phyloP scores from a whole-genome alignment of 2,113 vertebrate genomes.

The Urocynchramus pylzowi region DNA sequence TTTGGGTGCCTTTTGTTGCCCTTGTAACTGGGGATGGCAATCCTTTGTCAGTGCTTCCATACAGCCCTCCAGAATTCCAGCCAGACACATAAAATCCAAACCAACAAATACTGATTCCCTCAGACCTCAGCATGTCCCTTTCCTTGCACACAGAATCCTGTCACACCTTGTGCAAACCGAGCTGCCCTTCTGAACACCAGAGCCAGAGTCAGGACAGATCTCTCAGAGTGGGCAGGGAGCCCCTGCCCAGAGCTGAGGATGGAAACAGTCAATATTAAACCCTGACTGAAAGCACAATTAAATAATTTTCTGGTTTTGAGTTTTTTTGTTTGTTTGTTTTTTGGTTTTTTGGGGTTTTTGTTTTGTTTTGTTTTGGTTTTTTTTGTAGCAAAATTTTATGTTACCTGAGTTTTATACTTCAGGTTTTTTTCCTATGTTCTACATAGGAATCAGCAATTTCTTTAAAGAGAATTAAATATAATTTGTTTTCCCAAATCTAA shows the following conservation, averaged over 20 bases:
- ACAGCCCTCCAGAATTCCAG: background rate
- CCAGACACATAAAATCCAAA: background rate
- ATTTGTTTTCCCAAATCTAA: background rate
- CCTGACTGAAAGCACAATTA: background rate
- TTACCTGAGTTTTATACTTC: background rate
- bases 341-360: background rate
- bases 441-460: background rate
- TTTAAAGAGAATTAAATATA: background rate
- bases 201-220: background rate
- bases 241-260: rapidly evolving
- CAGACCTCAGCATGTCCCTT: background rate
- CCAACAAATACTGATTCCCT: background rate
- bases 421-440: background rate
- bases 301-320: background rate
- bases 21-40: background rate
- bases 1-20: background rate
- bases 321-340: too few relatives aligned
- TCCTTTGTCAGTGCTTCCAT: background rate
- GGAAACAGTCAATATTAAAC: background rate
- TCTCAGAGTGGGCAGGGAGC: background rate
- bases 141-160: background rate
- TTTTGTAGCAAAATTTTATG: background rate
- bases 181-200: rapidly evolving
- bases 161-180: background rate
- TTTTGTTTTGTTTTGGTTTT: too few relatives aligned